phyloP scores from a whole-genome alignment of 2,888 invertebrate genomes.

The Tipula unca region DNA sequence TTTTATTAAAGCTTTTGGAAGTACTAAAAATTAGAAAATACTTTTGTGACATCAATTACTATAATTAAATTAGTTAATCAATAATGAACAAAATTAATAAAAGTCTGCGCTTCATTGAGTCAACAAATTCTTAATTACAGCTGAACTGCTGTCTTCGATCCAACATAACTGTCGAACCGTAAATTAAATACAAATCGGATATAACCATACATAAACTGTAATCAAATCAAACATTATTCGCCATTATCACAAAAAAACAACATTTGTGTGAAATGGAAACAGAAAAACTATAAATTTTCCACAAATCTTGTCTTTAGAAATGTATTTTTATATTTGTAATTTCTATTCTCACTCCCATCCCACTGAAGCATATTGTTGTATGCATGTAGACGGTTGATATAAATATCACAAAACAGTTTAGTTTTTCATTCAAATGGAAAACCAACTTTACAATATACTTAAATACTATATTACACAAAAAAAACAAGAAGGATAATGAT shows the following conservation, averaged over 20 bases:
- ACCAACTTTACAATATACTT: neutral
- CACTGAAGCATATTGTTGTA: neutral
- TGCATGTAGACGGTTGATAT: neutral
- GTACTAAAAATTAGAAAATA: no score
- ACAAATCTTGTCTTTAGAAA: neutral
- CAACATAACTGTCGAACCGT: neutral
- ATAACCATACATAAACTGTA: neutral
- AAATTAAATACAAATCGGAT: neutral
- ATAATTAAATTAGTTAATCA: no score
- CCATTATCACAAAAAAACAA: neutral
- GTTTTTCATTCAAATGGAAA: neutral
- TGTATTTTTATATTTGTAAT: neutral
- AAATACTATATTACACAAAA: neutral
- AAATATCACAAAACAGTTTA: neutral
- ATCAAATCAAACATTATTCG: neutral
- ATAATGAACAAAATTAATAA: no score
- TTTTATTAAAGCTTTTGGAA: no score
- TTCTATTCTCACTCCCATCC: neutral
- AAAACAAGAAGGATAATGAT: constrained; percentile 1
- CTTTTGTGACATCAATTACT: no score
- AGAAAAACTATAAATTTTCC: neutral
- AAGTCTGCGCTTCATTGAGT: no score
- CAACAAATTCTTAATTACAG: no score
- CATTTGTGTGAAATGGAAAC: neutral
- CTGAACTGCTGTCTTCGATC: no score